A percentile compares a stretch with the other conserved stretches of the same genome.
These are phyloP conservation scores for Oncorhynchus masou DNA, from an alignment of 2,113 vertebrate species.

Conservation along the genomic window DNA sequence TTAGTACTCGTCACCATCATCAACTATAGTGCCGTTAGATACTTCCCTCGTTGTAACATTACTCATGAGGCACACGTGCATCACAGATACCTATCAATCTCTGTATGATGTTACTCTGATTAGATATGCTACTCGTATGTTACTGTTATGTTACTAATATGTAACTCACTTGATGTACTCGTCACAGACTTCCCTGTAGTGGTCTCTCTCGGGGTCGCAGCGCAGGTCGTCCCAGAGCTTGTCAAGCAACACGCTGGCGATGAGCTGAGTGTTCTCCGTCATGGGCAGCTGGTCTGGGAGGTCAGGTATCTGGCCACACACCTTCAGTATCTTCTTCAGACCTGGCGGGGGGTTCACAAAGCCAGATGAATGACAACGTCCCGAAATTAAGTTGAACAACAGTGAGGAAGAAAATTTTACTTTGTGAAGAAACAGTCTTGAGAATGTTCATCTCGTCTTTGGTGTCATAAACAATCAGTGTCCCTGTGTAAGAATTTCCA, in stretches of 20 bases:
- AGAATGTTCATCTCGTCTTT: no score
- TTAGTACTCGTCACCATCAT: no score
- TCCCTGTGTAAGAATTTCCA: no score
- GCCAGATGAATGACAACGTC: neutral
- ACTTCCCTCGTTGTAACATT: no score
- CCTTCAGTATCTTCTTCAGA: constrained; percentile 93
- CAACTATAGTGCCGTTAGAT: no score
- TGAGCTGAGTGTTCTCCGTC: constrained; percentile 92
- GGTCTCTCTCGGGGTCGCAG: constrained; percentile 88
- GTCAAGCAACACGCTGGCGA: constrained; percentile 89
- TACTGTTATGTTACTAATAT: constrained; percentile 25
- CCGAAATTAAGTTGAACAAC: no score
- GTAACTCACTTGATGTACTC: constrained; percentile 87
- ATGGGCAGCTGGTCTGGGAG: constrained; percentile 87
- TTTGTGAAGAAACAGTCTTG: no score
- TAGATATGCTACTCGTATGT: neutral
- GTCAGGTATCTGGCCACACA: constrained; percentile 90
- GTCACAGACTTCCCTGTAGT: constrained; percentile 87
- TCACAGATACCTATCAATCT: no score
- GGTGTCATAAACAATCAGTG: no score
- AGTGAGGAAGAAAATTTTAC: no score
- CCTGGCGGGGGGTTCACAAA: constrained; percentile 67
- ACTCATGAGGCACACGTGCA: no score
- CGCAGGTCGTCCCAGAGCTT: constrained; percentile 90
- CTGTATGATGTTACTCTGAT: neutral